A percentile compares a stretch with the other conserved stretches of the same genome.
phyloP scores from a whole-genome alignment of 2,888 invertebrate genomes.

The Tholera decimalis region DNA sequence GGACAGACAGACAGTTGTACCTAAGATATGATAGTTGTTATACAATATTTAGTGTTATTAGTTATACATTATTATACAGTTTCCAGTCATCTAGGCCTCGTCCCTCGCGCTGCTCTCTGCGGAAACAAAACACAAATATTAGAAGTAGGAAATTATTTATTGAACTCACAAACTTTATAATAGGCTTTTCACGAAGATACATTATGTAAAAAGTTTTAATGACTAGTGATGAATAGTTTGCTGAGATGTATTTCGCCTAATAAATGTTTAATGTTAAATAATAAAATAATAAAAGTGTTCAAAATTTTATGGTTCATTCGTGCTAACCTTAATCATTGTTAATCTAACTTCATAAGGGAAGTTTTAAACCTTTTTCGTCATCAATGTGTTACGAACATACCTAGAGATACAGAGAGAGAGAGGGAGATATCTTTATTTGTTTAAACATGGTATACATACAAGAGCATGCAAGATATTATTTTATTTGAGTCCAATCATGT shows the following conservation, averaged over 20 bases:
- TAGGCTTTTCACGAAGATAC: neutral
- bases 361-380: too few species aligned
- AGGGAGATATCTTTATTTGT: too few species aligned
- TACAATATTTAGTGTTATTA: conserved; percentile 66
- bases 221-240: neutral
- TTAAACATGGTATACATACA: too few species aligned
- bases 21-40: conserved; percentile 76
- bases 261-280: neutral
- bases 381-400: too few species aligned
- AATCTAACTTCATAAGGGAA: too few species aligned
- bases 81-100: conserved; percentile 85
- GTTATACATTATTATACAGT: conserved; percentile 71
- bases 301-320: too few species aligned
- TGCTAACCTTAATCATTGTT: too few species aligned
- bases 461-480: too few species aligned
- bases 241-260: neutral
- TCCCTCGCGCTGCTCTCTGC: conserved; percentile 81
- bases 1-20: conserved; percentile 68
- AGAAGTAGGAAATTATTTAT: neutral
- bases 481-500: too few species aligned
- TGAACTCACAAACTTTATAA: neutral
- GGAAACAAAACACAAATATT: conserved; percentile 52
- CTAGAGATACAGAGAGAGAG: too few species aligned
- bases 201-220: neutral
- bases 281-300: too few species aligned